Evolutionary conservation across 2,888 invertebrate genomes (phyloP).

Genomic region (Drosophila rellima): DNA sequence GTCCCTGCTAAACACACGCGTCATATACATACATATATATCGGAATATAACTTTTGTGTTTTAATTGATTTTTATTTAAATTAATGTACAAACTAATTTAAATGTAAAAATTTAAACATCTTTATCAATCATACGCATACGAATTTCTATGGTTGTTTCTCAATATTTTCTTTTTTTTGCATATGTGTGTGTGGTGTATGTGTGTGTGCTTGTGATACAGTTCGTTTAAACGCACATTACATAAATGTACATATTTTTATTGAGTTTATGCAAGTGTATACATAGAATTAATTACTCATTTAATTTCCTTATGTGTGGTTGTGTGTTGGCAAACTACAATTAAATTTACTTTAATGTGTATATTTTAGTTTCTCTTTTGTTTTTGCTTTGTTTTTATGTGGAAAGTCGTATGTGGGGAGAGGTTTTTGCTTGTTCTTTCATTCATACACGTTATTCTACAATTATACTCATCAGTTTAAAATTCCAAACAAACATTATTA

Average conservation of each 20-base stretch:
- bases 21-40: constrained; percentile 32
- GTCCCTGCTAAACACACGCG: constrained; percentile 46
- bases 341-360: constrained; percentile 36
- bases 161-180: constrained; percentile 26
- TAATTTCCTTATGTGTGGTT: constrained; percentile 33
- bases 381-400: constrained; percentile 27
- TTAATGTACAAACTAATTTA: constrained; percentile 84
- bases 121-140: constrained; percentile 76
- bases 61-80: constrained; percentile 81
- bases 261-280: constrained; percentile 59
- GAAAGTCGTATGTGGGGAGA: constrained; percentile 23
- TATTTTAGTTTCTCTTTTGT: constrained; percentile 28
- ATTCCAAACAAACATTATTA: constrained; percentile 76
- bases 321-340: constrained; percentile 47
- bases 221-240: constrained; percentile 51
- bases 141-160: constrained; percentile 65
- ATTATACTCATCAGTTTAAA: constrained; percentile 70
- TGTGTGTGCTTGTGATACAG: constrained; percentile 48
- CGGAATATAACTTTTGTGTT: constrained; percentile 45
- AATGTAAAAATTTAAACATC: constrained; percentile 81
- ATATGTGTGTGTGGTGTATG: constrained; percentile 37
- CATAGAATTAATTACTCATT: constrained; percentile 46
- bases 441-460: constrained; percentile 79
- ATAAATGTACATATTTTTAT: constrained; percentile 43
- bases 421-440: constrained; percentile 50